Evolutionary conservation across 2,113 vertebrate genomes (phyloP).

Genomic region (Coryphaenoides rupestris): DNA sequence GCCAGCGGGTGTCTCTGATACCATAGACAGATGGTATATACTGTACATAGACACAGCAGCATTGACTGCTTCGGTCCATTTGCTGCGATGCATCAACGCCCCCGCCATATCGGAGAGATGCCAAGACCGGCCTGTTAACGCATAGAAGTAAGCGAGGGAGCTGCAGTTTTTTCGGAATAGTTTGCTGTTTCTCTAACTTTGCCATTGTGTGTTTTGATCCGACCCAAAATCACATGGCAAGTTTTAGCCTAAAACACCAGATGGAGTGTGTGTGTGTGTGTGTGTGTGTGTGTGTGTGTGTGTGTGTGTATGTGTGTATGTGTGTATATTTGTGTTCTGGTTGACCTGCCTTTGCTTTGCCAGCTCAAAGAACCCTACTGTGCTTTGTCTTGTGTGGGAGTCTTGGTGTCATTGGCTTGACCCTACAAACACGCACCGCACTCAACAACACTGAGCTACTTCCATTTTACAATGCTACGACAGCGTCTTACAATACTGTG

Average conservation of each 20-base stretch:
- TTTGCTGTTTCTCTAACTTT: not conserved
- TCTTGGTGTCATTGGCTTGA: conserved; percentile 46
- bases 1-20: conserved; percentile 51
- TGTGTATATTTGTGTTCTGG: conserved; percentile 29
- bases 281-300: too few relatives aligned
- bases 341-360: conserved; percentile 59
- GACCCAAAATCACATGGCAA: not conserved
- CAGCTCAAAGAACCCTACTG: conserved; percentile 54
- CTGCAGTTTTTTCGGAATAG: too few relatives aligned
- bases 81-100: too few relatives aligned
- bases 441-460: conserved; percentile 11
- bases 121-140: too few relatives aligned
- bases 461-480: not conserved
- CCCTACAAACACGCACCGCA: conserved; percentile 31
- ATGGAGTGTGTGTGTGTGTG: conserved; percentile 1
- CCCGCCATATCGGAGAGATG: too few relatives aligned
- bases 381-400: conserved; percentile 62
- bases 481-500: too few relatives aligned
- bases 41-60: too few relatives aligned
- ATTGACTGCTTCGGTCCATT: too few relatives aligned
- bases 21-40: too few relatives aligned
- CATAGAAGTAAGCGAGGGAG: too few relatives aligned
- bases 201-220: conserved; percentile 9
- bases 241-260: conserved; percentile 26
- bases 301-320: conserved; percentile 16